Evolutionary conservation across 2,113 vertebrate species (phyloP), one percentile per base, ranked within the genome.

Genomic region (Fukomys damarensis): DNA sequence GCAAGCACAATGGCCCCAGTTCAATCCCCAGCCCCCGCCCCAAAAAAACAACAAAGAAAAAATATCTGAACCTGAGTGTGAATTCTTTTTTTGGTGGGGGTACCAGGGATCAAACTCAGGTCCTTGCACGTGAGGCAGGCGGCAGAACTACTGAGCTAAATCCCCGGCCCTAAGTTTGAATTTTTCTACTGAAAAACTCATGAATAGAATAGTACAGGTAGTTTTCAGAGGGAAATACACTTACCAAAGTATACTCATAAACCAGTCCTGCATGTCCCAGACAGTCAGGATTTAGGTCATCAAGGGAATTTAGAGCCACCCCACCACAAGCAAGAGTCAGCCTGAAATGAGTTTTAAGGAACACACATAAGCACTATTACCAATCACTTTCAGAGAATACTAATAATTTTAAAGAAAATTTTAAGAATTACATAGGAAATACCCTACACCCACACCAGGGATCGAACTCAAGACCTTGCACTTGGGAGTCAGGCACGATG

Each of bases 201-300:
- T 19, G 5, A 86, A 38, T 22, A 14, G 54, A 46, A 54, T 58
- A 66, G 32, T 28, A 66, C 7, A 26, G 56, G 52, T 76, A 81
- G 28, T 32, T 90, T 70, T 16, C 16, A 19, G 49, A 96, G 85
- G 17, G 91, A 92, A 88, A 87, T 1, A 88, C 4, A 97, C 99
- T 98, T 96, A 99, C 99, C 98, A 99, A 97, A 0, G 99, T 99
- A 93, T 99, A 99, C 92, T 99, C 99, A 7, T 99, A 99, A 85
- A 99, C 98, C 10, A 99, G 98, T 3, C 99, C 99, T 30, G 99
- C 99, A 0, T 99, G 97, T 38, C 99, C 99, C 98, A 99, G 98
- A 80, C 99, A 99, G 16, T 99, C 99, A 7, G 98, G 98, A 26
- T 98, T 99, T 86, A 99, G 99, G 97, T 99, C 99, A 38, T 99